Evolutionary conservation across 2,797 vertebrate species (phyloP), one percentile per base, ranked within the genome.

Genomic region (Astyanax mexicanus): DNA sequence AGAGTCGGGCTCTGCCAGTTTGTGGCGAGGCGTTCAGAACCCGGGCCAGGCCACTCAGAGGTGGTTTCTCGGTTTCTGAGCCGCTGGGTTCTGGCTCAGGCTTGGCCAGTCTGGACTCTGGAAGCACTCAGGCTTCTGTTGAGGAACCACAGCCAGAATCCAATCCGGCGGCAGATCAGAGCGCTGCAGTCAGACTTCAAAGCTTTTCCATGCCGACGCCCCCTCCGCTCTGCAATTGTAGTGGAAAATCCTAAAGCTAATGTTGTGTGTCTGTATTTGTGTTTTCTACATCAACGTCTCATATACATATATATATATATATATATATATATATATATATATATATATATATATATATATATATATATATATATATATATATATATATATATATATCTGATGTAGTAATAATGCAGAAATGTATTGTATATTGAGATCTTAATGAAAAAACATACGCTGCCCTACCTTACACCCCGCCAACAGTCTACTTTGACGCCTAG

Each of bases 21-120:
- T 32, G 72, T 70, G 52, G 79, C 57, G 75, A 84, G 72, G 25
- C 40, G 32, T 74, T 75, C 66, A 62, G 13, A 6, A 8, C 60
- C 15, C 69, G 44, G 23, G 71, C 69, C 61, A 42, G 49, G 60
- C 27, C 38, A 35, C 32, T 74, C 37, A 15, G 57, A 71, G 70
- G 25, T 23, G 45, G 58, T 76, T 82, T 79, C 44, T 57, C 81
- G 5, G 29, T 64, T 74, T 55, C 13, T 60, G n/a, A 55, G 19
- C 42, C 35, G 51, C 62, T 27, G 35, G 42, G 49, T 71, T 57
- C 40, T 80, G 65, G 77, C 60, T 74, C 54, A 10, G 32, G 45
- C 38, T 80, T 29, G 69, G 17, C 3, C 38, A 52, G 69, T 66
- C 58, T 77, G 64, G 38, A 72, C 69, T 57, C 38, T 13, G 57